A percentile compares a stretch with the other conserved stretches of the same genome.
Conservation (phyloP, 2,888 invertebrate species). For the Graphium colonna region DNA sequence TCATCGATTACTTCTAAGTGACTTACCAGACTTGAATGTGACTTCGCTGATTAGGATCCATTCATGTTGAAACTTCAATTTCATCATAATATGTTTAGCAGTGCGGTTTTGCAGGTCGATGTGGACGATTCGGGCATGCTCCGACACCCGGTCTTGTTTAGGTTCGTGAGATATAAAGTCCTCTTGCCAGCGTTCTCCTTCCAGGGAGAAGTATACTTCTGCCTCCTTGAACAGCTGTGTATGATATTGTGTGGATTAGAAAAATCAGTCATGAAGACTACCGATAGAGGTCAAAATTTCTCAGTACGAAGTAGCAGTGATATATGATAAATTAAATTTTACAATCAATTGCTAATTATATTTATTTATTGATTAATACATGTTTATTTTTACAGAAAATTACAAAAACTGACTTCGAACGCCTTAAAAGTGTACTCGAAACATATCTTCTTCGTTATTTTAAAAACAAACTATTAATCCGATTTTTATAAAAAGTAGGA, state of each 20-base stretch:
- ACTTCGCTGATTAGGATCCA: constrained; percentile 96
- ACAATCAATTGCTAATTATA: no score
- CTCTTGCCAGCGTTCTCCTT: constrained; percentile 87
- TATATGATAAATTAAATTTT: no score
- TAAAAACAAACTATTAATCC: no score
- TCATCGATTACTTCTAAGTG: constrained; percentile 4
- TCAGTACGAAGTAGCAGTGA: no score
- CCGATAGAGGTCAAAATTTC: no score
- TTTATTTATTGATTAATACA: no score
- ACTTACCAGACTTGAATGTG: constrained; percentile 88
- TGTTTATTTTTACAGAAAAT: no score
- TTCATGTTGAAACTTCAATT: constrained; percentile 87
- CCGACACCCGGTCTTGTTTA: constrained; percentile 76
- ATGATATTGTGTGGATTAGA: background rate
- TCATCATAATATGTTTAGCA: constrained; percentile 87
- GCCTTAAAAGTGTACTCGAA: no score
- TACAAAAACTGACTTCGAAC: no score
- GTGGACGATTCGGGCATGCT: constrained; percentile 83
- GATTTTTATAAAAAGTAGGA: no score
- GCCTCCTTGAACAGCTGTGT: constrained; percentile 86
- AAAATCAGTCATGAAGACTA: no score
- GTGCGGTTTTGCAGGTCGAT: constrained; percentile 87
- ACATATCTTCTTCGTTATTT: no score
- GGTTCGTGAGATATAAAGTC: constrained; percentile 83
- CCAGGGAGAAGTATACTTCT: constrained; percentile 88